phyloP scores from a whole-genome alignment of 2,113 vertebrate species.

The Alosa alosa region DNA sequence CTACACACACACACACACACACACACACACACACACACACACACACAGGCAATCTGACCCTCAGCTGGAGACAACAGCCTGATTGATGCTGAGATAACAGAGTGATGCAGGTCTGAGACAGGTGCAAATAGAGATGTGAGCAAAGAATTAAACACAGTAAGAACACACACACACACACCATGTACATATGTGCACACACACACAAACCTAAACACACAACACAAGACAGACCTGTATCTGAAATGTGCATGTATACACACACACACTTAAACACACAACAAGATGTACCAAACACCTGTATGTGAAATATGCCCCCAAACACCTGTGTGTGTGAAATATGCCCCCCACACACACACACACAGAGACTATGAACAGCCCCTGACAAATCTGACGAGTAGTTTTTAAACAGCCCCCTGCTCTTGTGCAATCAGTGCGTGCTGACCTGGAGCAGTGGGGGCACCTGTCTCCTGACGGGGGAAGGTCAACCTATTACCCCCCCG shows the following conservation, averaged over 20 bases:
- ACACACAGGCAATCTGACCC: neutral
- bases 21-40: neutral
- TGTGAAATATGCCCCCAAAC: no score
- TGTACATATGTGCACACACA: neutral
- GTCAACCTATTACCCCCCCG: conserved; percentile 50
- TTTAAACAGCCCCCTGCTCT: conserved; percentile 31
- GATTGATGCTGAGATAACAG: no score
- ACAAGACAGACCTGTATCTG: no score
- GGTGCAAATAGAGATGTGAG: no score
- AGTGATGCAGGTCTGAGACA: no score
- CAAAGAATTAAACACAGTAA: neutral
- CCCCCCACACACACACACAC: neutral
- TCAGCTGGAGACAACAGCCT: no score
- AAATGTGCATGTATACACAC: neutral
- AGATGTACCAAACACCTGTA: neutral
- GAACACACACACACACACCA: neutral
- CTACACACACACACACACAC: neutral
- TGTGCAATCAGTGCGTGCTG: conserved; percentile 30
- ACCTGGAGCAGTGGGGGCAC: conserved; percentile 34
- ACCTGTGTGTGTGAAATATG: no score
- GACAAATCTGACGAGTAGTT: neutral
- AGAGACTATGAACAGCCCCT: neutral
- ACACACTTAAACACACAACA: neutral
- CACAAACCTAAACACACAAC: neutral
- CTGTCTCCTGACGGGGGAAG: conserved; percentile 49